A percentile compares a stretch with the other conserved stretches of the same genome.
Evolutionary conservation across 2,797 vertebrate genomes (phyloP).

Genomic region (Pseudomugil gertrudae): DNA sequence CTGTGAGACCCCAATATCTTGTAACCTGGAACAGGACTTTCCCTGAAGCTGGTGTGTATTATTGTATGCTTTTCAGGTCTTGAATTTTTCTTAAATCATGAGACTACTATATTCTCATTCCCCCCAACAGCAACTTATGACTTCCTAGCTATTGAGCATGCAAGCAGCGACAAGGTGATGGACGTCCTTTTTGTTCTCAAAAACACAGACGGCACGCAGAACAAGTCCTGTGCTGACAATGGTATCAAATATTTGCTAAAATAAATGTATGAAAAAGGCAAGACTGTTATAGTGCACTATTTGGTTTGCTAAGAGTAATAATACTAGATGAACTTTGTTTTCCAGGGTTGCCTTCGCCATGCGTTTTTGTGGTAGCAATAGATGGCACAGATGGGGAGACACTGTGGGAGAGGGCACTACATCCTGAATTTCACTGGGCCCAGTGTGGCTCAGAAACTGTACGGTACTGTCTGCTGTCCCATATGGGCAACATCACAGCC

Average conservation of each 20-base stretch:
- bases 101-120: not conserved
- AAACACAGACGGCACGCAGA: conserved; percentile 67
- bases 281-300: not conserved
- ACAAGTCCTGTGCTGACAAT: conserved; percentile 81
- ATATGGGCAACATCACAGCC: conserved; percentile 74
- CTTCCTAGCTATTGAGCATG: conserved; percentile 84
- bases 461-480: conserved; percentile 84
- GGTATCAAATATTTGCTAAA: conserved; percentile 70
- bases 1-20: conserved; percentile 84
- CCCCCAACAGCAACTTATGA: conserved; percentile 82
- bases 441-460: conserved; percentile 75
- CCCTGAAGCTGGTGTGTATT: conserved; percentile 79
- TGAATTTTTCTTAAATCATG: not conserved
- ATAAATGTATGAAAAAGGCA: not conserved
- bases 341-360: conserved; percentile 85
- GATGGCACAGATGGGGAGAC: conserved; percentile 86
- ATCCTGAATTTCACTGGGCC: conserved; percentile 81
- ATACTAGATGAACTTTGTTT: conserved; percentile 14
- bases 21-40: conserved; percentile 83
- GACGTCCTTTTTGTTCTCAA: conserved; percentile 89
- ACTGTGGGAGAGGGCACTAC: conserved; percentile 85
- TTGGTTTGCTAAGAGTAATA: not conserved
- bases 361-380: conserved; percentile 83
- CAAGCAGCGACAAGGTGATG: conserved; percentile 86
- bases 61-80: not conserved